Conservation (phyloP, 35 echinoderm and acorn worm genomes). For the Hemicentrotus pulcherrimus region DNA sequence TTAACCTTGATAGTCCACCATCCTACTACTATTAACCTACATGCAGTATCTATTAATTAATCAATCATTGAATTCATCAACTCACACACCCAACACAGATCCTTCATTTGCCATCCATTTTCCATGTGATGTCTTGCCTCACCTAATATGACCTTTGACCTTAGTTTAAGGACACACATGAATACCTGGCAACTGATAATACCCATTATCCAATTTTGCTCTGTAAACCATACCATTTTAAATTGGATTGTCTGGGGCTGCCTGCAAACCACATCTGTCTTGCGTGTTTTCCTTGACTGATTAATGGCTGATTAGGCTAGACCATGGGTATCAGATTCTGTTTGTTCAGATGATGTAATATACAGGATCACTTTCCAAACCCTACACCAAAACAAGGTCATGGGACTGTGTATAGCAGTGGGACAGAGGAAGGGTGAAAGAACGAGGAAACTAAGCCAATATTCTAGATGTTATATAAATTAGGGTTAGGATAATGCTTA, state of each 20-base stretch:
- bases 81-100: neutral
- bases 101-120: too few species aligned
- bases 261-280: neutral
- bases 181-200: neutral
- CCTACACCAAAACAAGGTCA: constrained; percentile 11
- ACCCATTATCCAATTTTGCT: neutral
- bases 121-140: neutral
- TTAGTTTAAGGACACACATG: neutral
- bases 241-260: constrained; percentile 1
- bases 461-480: neutral
- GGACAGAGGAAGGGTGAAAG: neutral
- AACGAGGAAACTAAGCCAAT: neutral
- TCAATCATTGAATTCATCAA: neutral
- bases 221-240: neutral
- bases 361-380: constrained; percentile 14
- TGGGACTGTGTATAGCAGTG: neutral
- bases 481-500: too few species aligned
- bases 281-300: constrained; percentile 19
- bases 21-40: too few species aligned
- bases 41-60: neutral
- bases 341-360: neutral
- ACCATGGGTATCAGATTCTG: neutral
- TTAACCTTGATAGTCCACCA: neutral
- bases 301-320: constrained; percentile 16
- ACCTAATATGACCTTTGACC: constrained; percentile 13